These are phyloP conservation scores for Noctuana brunneofusca DNA, from an alignment of 2,888 invertebrate genomes.

Conservation along the genomic window DNA sequence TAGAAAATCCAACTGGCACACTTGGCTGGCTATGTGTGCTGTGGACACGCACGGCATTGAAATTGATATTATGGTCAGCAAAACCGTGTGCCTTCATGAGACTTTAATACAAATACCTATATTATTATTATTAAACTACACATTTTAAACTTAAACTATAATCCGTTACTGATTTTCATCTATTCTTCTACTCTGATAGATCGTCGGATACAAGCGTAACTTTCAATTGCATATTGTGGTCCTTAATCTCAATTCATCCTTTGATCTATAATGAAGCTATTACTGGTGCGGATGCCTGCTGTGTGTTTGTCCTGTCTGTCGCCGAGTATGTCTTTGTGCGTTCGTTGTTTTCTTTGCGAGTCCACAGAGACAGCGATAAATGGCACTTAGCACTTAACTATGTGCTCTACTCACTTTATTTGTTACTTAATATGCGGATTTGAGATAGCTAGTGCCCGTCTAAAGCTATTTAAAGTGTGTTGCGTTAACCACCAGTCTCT, in stretches of 20 bases:
- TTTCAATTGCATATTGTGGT: not conserved
- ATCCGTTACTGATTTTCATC: no score
- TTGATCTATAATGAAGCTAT: slow-evolving; percentile 17
- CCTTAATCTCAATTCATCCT: not conserved
- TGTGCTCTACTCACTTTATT: not conserved
- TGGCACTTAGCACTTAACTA: slow-evolving; percentile 9
- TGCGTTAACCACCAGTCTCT: not conserved
- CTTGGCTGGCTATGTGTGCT: not conserved
- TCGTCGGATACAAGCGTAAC: not conserved
- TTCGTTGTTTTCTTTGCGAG: slow-evolving; percentile 6
- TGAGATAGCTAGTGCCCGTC: not conserved
- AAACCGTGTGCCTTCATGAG: no score
- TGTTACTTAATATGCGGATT: slow-evolving; percentile 10
- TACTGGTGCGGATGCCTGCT: not conserved
- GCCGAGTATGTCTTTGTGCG: slow-evolving; percentile 14
- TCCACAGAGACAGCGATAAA: slow-evolving; percentile 11
- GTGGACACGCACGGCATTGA: not conserved
- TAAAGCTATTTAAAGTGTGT: slow-evolving; percentile 4
- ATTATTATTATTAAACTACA: no score
- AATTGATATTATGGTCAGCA: no score
- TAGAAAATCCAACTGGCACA: not conserved
- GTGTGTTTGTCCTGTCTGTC: not conserved
- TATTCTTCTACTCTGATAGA: not conserved
- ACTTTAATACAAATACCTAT: no score
- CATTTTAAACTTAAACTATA: no score